Conservation (phyloP, 2,113 vertebrate species). For the Apodemus speciosus region DNA sequence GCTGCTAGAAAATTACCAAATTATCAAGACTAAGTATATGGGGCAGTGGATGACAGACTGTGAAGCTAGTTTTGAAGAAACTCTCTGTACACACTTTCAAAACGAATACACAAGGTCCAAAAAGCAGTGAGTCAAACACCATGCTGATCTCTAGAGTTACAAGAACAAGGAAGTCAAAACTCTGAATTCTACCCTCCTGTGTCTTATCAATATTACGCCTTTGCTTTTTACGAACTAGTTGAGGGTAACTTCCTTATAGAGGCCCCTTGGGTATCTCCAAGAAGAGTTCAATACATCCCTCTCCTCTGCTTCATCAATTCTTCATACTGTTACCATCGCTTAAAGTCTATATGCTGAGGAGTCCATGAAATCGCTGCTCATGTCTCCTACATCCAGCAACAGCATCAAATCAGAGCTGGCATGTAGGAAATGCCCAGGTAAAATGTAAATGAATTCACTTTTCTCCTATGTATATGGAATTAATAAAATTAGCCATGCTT, state of each 20-base stretch:
- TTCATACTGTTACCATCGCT: neutral
- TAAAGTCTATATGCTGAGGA: neutral
- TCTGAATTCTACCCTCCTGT: accelerated
- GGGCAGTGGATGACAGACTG: neutral
- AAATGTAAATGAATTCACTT: slow-evolving; percentile 13
- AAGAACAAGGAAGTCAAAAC: neutral
- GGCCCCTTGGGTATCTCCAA: neutral
- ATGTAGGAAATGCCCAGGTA: neutral
- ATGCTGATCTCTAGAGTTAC: accelerated
- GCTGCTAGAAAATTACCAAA: neutral
- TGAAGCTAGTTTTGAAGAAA: neutral
- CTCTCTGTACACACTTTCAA: neutral
- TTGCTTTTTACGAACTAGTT: neutral
- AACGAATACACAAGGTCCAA: neutral
- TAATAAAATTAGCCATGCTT: neutral
- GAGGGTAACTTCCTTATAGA: neutral
- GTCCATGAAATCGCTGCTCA: neutral
- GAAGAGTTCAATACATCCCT: neutral
- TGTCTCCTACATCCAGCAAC: neutral
- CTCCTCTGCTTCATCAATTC: neutral
- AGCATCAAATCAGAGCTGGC: neutral
- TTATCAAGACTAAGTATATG: neutral
- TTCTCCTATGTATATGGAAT: slow-evolving; percentile 12
- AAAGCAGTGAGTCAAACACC: neutral
- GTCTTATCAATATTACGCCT: neutral